Conservation (phyloP, 2,113 vertebrate genomes). For the Microcebus ravelobensis region DNA sequence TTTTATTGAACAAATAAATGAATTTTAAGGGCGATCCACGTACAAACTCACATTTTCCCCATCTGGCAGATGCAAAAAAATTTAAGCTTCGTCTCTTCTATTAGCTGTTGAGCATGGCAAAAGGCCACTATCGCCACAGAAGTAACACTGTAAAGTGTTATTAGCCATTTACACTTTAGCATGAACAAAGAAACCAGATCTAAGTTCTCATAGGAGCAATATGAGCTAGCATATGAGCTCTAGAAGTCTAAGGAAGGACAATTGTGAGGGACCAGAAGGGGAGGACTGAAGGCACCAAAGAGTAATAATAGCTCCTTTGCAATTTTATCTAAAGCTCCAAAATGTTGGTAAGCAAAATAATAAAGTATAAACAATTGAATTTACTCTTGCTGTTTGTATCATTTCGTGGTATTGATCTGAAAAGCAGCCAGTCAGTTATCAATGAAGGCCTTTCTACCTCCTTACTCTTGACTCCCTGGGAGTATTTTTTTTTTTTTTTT, state of each 20-base stretch:
- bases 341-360: background rate
- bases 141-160: background rate
- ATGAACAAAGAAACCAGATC: background rate
- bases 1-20: constrained; percentile 38
- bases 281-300: background rate
- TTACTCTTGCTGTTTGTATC: background rate
- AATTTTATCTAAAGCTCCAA: background rate
- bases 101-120: background rate
- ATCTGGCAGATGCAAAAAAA: background rate
- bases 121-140: background rate
- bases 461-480: background rate
- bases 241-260: background rate
- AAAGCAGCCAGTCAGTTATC: background rate
- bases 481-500: too few relatives aligned
- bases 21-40: background rate
- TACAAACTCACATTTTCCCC: background rate
- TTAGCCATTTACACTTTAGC: background rate
- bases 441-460: background rate
- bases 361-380: background rate
- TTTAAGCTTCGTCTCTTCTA: background rate
- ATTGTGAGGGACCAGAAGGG: background rate
- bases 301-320: background rate
- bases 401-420: background rate
- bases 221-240: background rate
- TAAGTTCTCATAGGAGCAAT: background rate